Evolutionary conservation across 2,888 invertebrate species (phyloP).

Genomic region (Poecilus cupreus): DNA sequence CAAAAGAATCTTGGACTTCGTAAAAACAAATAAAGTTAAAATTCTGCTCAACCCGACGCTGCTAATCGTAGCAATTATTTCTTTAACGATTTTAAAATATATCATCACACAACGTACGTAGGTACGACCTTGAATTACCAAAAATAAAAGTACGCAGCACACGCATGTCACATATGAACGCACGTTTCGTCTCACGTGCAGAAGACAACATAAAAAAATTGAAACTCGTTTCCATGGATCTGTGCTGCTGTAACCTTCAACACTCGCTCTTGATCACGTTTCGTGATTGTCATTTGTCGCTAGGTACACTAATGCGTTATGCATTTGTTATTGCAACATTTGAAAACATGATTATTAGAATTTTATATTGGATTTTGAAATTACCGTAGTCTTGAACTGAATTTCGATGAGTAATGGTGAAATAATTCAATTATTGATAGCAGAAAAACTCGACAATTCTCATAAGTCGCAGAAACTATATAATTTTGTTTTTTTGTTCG

Average conservation of each 20-base stretch:
- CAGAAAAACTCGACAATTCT: too few relatives aligned
- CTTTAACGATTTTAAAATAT: background rate
- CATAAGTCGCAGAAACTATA: too few relatives aligned
- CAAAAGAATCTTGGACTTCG: too few relatives aligned
- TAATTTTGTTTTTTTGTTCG: too few relatives aligned
- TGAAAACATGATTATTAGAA: background rate
- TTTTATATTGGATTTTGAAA: background rate
- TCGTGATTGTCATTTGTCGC: background rate
- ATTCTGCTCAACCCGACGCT: too few relatives aligned
- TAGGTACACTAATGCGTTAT: background rate
- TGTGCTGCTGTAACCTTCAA: conserved; percentile 14
- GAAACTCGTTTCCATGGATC: conserved; percentile 25
- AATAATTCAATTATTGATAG: too few relatives aligned
- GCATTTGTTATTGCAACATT: background rate
- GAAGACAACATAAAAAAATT: conserved; percentile 13
- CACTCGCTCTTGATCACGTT: conserved; percentile 17
- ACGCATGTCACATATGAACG: conserved; percentile 33
- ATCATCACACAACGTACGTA: background rate
- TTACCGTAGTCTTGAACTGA: background rate
- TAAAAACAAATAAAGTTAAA: too few relatives aligned
- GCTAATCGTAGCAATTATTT: background rate
- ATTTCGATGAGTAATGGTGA: background rate
- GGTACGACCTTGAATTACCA: background rate
- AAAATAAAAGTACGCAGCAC: background rate
- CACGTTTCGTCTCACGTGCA: conserved; percentile 44